Base-by-base conservation (phyloP, 2,113 vertebrate species). In the Chrysemys picta region DNA sequence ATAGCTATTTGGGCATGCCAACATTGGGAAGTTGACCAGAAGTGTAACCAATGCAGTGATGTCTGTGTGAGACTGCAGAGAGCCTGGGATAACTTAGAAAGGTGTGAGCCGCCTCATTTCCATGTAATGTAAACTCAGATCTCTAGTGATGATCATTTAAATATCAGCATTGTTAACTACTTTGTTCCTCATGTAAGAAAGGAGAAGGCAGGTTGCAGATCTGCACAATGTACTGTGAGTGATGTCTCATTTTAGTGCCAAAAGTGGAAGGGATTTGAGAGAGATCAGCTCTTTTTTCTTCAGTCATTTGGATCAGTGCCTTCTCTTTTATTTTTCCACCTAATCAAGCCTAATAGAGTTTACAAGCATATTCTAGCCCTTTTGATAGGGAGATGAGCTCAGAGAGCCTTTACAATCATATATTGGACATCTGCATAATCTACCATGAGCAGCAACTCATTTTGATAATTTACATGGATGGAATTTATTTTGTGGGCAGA, bases 121-220 rank as follows among this genome's bases (percentile, higher is more conserved):
- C 3, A 82, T 42, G 59, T 1, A 17, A 5, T 3, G 27, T 57
- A 86, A 87, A 54, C 80, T 42, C 45, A 88, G 80, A 72, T 85
- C 49, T 80, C 89, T 76, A 59, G 29, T 29, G 65, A 94, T 85
- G 79, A 72, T 85, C 89, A 89, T 95, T 94, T 82, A 65, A 80
- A 45, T 78, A 25, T 62, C 53, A 92, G 53, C 0, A 1, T 81
- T 72, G 49, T 92, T 94, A 72, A 72, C 35, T 72, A 47, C 53
- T 25, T 78, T 78, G 13, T 45, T 94, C 57, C 65, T 88, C 89
- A 79, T 72, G 89, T 92, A 3, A 78, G 87, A 88, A 89, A 94
- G 50, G 76, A 93, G 38, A 86, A 38, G 96, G 82, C 83, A 88
- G 42, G 22, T 85, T 92, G 72, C 89, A 96, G 90, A 53, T 38